These are phyloP conservation scores for Spea hammondii DNA, from an alignment of 2,797 vertebrate species.

Conservation along the genomic window DNA sequence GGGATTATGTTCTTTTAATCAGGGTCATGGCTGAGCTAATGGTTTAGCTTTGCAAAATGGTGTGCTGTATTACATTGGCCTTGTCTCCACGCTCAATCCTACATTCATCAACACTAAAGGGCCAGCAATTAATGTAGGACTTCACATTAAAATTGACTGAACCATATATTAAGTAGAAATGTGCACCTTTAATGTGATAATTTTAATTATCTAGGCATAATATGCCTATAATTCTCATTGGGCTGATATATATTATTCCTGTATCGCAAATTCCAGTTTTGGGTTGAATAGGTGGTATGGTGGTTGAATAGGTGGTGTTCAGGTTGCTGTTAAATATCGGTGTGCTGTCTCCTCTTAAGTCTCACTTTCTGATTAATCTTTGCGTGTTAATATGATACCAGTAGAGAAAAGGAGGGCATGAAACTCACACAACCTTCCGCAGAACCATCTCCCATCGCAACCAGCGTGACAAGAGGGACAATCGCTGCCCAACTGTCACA, in stretches of 20 bases:
- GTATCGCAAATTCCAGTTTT: neutral
- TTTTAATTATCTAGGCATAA: too few species aligned
- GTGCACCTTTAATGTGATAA: too few species aligned
- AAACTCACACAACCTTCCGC: slow-evolving; percentile 34
- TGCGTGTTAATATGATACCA: slow-evolving; percentile 35
- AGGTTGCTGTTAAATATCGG: neutral
- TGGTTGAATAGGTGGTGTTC: neutral
- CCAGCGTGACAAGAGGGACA: slow-evolving; percentile 24
- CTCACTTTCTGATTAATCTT: slow-evolving; percentile 23
- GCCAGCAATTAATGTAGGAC: too few species aligned
- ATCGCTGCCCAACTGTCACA: slow-evolving; percentile 27
- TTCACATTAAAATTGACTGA: too few species aligned
- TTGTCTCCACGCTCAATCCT: too few species aligned
- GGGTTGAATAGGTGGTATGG: neutral
- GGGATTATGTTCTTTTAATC: too few species aligned
- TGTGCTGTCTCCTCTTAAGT: slow-evolving; percentile 22
- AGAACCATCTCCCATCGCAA: slow-evolving; percentile 20
- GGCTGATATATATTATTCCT: neutral
- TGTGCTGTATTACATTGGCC: too few species aligned
- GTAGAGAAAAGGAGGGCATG: slow-evolving; percentile 18
- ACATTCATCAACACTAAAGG: too few species aligned
- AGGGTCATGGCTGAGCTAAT: too few species aligned
- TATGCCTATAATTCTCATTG: too few species aligned
- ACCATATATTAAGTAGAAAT: too few species aligned
- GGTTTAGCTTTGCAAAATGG: too few species aligned